Evolutionary conservation across 2,888 invertebrate species (phyloP), one percentile per base, ranked within the genome.

Genomic region (Caenorhabditis wallacei): DNA sequence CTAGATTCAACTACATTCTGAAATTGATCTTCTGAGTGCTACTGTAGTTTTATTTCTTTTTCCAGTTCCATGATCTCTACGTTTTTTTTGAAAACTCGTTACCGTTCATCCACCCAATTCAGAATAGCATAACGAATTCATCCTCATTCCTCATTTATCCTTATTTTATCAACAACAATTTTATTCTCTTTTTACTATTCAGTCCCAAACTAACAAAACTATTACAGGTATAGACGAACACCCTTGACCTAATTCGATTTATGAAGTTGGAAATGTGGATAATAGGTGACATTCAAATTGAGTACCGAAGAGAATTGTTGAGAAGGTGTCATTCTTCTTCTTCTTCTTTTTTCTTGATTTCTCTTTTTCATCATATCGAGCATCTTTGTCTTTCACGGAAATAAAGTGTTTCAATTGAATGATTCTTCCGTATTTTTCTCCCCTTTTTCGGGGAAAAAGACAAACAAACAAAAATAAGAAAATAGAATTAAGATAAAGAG

Each of bases 351-450:
- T 26, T 24, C 30, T 30, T 24, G 35, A 16, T 22, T 24, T 26
- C 24, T 43, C 20, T 59, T 46, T 40, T n/a, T n/a, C n/a, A n/a
- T n/a, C n/a, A n/a, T n/a, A 35, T 24, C 18, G 18, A 18, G 20
- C 16, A 11, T 35, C 10, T 53, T 43, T 7, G 68, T 72, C 66
- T 24, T 30, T 40, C 11, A 40, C 8, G 35, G 68, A 76, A 76
- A 69, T 69, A 70, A 78, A 78, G 78, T 69, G 61, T 69, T 78
- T 53, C 78, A 69, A 54, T 78, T 61, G 61, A 61, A 69, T 68
- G 40, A 40, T 40, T 40, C 40, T 10, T 40, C 40, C 61, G 35
- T 24, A 56, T 57, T 75, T 35, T 46, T 66, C 61, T 24, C 54
- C 40, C 59, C n/a, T n/a, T 26, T 59, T 59, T 71, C 46, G 56